A percentile compares a stretch with the other conserved stretches of the same genome.
phyloP scores from a whole-genome alignment of 2,797 vertebrate species.

The Malacoctenus gilli region DNA sequence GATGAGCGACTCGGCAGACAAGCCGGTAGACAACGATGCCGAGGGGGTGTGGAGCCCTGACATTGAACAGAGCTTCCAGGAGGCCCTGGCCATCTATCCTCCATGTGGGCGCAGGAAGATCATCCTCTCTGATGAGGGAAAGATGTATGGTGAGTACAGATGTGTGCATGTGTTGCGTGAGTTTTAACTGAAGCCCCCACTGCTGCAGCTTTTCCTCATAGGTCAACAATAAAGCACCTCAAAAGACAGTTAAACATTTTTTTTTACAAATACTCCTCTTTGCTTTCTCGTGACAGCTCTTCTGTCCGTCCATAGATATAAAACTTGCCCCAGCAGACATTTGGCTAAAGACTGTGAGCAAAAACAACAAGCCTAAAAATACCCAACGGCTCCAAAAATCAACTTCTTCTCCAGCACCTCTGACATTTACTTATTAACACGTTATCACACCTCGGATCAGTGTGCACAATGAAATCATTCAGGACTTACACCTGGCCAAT shows the following conservation, averaged over 20 bases:
- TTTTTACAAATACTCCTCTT: constrained; percentile 1
- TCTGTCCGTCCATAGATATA: not conserved
- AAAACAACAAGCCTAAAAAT: not conserved
- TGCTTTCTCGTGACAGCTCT: not conserved
- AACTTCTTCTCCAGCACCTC: too few species aligned
- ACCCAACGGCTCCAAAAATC: not conserved
- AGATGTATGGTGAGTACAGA: constrained; percentile 98
- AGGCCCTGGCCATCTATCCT: constrained; percentile 98
- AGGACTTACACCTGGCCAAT: too few species aligned
- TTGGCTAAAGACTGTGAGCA: too few species aligned
- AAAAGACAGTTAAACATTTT: constrained; percentile 5
- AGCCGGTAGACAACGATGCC: constrained; percentile 96
- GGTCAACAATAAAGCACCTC: not conserved
- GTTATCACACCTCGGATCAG: too few species aligned
- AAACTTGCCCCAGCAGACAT: not conserved
- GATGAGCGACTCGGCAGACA: constrained; percentile 98
- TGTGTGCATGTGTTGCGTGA: not conserved
- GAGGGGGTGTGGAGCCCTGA: constrained; percentile 99
- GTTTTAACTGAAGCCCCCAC: not conserved
- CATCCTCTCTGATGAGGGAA: constrained; percentile 99
- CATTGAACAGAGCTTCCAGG: constrained; percentile 99
- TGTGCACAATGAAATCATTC: too few species aligned
- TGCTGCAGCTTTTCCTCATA: not conserved
- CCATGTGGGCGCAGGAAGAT: constrained; percentile 99
- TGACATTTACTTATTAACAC: too few species aligned